phyloP scores from a whole-genome alignment of 2,113 vertebrate species.

The Oreochromis spilurus region DNA sequence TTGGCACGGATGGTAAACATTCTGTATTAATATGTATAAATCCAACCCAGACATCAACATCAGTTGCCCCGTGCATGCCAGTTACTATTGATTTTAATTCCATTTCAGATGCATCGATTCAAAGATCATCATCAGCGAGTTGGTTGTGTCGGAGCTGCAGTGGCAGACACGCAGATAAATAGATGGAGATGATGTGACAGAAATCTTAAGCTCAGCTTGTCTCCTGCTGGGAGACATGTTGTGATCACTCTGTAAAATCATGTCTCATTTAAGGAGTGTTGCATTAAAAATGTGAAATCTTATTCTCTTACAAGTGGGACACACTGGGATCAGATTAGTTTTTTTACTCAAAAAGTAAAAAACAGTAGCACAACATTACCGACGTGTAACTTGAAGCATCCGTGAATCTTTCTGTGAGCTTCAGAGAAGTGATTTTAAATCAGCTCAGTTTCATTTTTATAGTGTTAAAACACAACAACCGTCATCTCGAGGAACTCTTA shows the following conservation, averaged over 20 bases:
- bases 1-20: not conserved
- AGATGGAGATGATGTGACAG: not conserved
- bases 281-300: not conserved
- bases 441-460: not conserved
- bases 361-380: not conserved
- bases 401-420: not conserved
- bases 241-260: not conserved
- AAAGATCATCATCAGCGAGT: not conserved
- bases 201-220: not conserved
- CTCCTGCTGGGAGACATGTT: not conserved
- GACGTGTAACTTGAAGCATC: not conserved
- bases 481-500: not conserved
- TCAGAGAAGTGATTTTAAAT: not conserved
- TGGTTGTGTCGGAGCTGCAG: not conserved
- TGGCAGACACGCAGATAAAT: not conserved
- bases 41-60: not conserved
- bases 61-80: not conserved
- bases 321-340: not conserved
- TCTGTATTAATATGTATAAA: not conserved
- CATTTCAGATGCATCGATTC: not conserved
- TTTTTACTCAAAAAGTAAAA: not conserved
- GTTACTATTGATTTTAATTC: conserved; percentile 4
- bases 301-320: not conserved
- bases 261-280: not conserved
- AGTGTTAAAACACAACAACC: not conserved